These are phyloP conservation scores for Struthidea cinerea DNA, from an alignment of 2,113 vertebrate species.

Conservation along the genomic window DNA sequence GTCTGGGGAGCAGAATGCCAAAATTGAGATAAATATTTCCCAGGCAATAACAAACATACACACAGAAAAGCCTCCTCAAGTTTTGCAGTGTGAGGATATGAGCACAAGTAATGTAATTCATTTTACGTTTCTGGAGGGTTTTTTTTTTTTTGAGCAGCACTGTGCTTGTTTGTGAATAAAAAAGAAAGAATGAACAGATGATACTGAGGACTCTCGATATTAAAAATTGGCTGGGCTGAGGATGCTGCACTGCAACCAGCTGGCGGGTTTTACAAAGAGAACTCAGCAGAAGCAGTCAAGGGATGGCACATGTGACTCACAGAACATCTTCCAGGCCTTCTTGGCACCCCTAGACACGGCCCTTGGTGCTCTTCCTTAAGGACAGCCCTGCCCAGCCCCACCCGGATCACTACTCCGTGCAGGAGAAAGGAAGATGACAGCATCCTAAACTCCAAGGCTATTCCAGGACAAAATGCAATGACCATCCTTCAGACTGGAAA, in stretches of 20 bases:
- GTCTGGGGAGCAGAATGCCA: background rate
- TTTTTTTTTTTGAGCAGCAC: background rate
- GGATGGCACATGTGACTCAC: fast-evolving
- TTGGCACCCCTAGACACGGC: fast-evolving
- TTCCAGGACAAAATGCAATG: background rate
- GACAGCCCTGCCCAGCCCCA: background rate
- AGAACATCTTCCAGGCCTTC: background rate
- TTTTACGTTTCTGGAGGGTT: background rate
- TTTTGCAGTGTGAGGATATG: background rate
- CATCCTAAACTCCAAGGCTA: background rate
- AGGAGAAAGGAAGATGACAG: background rate
- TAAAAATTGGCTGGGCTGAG: background rate
- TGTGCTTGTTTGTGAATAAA: background rate
- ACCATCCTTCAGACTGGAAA: background rate
- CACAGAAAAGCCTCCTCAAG: background rate
- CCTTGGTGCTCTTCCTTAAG: background rate
- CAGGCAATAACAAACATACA: background rate
- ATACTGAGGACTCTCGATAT: background rate
- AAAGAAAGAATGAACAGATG: background rate
- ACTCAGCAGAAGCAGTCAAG: background rate
- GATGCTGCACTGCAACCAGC: background rate
- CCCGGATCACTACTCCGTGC: background rate
- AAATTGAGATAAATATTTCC: background rate
- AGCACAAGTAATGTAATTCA: background rate
- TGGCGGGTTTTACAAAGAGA: background rate